A percentile compares a stretch with the other conserved stretches of the same genome.
Evolutionary conservation across 2,113 vertebrate genomes (phyloP).

Genomic region (Oreochromis spilurus): DNA sequence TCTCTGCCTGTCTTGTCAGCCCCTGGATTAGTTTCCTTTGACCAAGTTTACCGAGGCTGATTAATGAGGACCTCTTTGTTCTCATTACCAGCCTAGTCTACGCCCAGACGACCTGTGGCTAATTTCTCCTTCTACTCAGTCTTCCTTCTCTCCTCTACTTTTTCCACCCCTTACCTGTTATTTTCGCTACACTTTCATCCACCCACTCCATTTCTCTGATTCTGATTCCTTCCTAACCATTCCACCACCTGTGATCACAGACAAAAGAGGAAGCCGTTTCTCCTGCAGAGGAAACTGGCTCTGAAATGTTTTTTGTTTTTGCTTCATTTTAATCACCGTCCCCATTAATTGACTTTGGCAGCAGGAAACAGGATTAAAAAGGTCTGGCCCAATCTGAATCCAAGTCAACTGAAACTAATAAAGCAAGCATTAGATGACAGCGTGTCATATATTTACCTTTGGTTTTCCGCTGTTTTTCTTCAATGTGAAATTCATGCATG

Average conservation of each 20-base stretch:
- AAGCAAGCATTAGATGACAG: background rate
- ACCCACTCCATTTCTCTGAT: background rate
- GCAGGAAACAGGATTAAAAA: background rate
- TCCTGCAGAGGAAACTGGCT: background rate
- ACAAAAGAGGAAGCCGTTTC: background rate
- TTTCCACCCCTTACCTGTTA: background rate
- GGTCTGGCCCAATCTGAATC: background rate
- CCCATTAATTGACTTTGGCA: background rate
- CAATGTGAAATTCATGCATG: background rate
- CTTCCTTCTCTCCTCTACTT: background rate
- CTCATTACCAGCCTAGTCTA: constrained; percentile 14
- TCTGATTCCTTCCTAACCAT: background rate
- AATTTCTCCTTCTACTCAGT: background rate
- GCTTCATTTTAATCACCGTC: background rate
- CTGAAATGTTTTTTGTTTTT: background rate
- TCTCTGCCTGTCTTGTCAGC: background rate
- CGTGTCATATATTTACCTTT: background rate
- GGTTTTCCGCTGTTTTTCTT: background rate
- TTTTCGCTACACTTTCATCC: background rate
- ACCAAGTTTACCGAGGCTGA: constrained; percentile 23
- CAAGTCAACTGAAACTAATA: background rate
- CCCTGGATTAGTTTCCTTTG: constrained; percentile 24
- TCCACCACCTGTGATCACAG: background rate
- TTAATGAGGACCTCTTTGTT: constrained; percentile 16
- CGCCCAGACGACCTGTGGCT: background rate